A percentile compares a stretch with the other conserved stretches of the same genome.
phyloP scores from a whole-genome alignment of 1,140 invertebrate species.

The Calephelis virginiensis region DNA sequence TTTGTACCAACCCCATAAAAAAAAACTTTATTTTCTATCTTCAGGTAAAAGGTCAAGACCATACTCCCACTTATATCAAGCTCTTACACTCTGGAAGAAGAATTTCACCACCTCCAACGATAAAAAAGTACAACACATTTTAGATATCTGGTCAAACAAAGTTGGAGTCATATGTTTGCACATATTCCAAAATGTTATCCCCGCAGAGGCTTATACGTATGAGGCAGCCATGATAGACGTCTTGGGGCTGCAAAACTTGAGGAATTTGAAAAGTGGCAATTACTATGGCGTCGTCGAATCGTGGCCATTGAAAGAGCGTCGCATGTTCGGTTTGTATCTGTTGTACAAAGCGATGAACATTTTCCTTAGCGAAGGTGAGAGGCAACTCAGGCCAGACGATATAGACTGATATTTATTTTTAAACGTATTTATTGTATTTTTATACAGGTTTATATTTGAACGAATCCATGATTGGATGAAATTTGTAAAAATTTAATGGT shows the following conservation, averaged over 20 bases:
- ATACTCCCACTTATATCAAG: slow-evolving; percentile 94
- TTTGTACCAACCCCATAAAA: no score
- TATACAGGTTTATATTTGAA: not conserved
- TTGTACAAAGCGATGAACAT: slow-evolving; percentile 91
- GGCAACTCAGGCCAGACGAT: slow-evolving; percentile 85
- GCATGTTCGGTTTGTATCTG: slow-evolving; percentile 88
- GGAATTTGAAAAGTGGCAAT: slow-evolving; percentile 89
- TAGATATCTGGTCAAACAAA: slow-evolving; percentile 91
- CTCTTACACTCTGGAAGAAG: slow-evolving; percentile 81
- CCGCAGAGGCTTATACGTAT: slow-evolving; percentile 94
- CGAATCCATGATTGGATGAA: slow-evolving; percentile 4
- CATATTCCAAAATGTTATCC: slow-evolving; percentile 93
- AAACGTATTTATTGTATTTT: not conserved
- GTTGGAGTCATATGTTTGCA: slow-evolving; percentile 94
- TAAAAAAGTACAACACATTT: slow-evolving; percentile 88
- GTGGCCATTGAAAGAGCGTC: slow-evolving; percentile 85
- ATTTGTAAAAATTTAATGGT: not conserved
- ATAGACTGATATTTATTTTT: slow-evolving; percentile 65
- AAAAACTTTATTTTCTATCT: slow-evolving; percentile 23
- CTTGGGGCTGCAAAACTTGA: slow-evolving; percentile 87
- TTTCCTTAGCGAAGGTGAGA: slow-evolving; percentile 91
- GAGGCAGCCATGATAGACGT: slow-evolving; percentile 97
- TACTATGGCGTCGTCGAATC: slow-evolving; percentile 89
- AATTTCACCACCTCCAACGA: slow-evolving; percentile 64
- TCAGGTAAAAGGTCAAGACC: slow-evolving; percentile 88